Conservation (phyloP, 2,888 invertebrate genomes). For the Drosophila antonietae region DNA sequence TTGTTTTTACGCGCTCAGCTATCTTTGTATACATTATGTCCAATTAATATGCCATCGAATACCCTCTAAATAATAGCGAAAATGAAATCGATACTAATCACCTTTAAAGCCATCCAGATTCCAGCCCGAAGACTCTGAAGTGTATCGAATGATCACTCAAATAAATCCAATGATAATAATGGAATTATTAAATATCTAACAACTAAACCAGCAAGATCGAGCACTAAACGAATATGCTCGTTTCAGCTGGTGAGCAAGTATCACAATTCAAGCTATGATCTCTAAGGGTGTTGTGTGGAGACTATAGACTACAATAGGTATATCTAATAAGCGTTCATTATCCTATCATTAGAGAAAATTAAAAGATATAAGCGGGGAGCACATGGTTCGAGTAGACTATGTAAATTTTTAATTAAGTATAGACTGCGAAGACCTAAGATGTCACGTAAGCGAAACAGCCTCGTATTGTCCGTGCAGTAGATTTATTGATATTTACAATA, state of each 20-base stretch:
- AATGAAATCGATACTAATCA: not conserved
- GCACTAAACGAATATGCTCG: not conserved
- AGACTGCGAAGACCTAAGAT: conserved; percentile 9
- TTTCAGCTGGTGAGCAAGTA: not conserved
- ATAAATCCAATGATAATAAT: not conserved
- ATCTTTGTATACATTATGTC: not conserved
- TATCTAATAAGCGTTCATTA: not conserved
- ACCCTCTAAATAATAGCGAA: not conserved
- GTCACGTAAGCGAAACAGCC: conserved; percentile 19
- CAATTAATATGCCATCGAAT: not conserved
- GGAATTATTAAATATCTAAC: not conserved
- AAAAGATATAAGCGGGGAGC: not conserved
- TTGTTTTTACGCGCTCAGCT: conserved; percentile 1
- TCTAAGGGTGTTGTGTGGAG: not conserved
- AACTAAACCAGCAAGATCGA: not conserved
- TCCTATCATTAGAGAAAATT: conserved; percentile 1
- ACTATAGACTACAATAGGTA: not conserved
- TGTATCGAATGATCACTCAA: too few relatives aligned
- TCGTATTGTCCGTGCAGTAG: conserved; percentile 14
- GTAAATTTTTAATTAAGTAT: not conserved
- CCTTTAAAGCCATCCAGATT: not conserved
- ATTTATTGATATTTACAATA: conserved; percentile 42
- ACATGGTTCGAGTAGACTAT: not conserved
- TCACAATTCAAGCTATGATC: not conserved
- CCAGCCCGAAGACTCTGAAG: not conserved